These are phyloP conservation scores for Caenorhabditis imperialis DNA, from an alignment of 2,888 invertebrate genomes.

Conservation along the genomic window DNA sequence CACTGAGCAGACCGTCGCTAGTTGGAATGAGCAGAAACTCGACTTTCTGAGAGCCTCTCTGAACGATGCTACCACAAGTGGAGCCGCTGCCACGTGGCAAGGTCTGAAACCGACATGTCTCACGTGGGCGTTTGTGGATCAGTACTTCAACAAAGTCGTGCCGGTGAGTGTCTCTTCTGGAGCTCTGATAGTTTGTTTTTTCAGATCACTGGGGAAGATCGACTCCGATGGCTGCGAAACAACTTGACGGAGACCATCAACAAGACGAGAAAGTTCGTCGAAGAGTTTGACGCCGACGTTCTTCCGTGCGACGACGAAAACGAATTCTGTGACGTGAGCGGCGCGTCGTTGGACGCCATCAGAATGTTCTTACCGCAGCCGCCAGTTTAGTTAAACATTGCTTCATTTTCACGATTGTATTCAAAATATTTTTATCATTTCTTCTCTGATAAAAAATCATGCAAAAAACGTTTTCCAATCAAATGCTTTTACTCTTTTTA, in stretches of 20 bases:
- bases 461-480: too few relatives aligned
- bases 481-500: too few relatives aligned
- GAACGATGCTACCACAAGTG: constrained; percentile 30
- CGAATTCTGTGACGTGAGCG: constrained; percentile 49
- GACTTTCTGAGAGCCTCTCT: constrained; percentile 54
- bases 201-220: constrained; percentile 58
- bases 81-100: constrained; percentile 25
- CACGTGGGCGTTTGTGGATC: constrained; percentile 63
- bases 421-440: too few relatives aligned
- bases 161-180: constrained; percentile 36
- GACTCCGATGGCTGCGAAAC: constrained; percentile 58
- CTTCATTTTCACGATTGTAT: too few relatives aligned
- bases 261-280: constrained; percentile 53
- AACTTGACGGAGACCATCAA: constrained; percentile 53
- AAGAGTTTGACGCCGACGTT: constrained; percentile 53
- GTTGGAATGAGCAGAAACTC: constrained; percentile 59
- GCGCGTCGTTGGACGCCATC: constrained; percentile 18
- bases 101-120: constrained; percentile 36
- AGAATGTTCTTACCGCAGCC: too few relatives aligned
- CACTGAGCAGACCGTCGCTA: constrained; percentile 54
- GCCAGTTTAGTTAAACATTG: too few relatives aligned
- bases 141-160: constrained; percentile 62
- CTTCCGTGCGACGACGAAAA: constrained; percentile 27
- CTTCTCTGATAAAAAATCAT: too few relatives aligned
- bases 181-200: neutral